These are phyloP conservation scores for Mythimna vitellina DNA, from an alignment of 2,888 invertebrate genomes.

Conservation along the genomic window DNA sequence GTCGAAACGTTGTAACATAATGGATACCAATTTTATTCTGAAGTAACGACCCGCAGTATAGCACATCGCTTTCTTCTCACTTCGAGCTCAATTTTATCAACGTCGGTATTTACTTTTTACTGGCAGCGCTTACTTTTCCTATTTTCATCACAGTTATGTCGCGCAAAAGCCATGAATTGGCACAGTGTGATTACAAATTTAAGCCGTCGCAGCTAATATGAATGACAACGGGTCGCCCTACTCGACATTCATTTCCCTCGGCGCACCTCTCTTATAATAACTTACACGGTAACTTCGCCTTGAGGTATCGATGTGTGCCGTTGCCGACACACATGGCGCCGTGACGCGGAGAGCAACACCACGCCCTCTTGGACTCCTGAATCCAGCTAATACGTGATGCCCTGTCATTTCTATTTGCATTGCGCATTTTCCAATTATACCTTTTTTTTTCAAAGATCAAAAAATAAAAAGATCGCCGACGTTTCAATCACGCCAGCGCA, in stretches of 20 bases:
- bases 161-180: conserved; percentile 81
- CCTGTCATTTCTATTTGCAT: conserved; percentile 20
- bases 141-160: conserved; percentile 75
- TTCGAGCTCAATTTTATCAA: conserved; percentile 74
- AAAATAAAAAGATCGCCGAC: conserved; percentile 16
- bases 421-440: conserved; percentile 1
- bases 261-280: conserved; percentile 90
- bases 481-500: conserved; percentile 48
- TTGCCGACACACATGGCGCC: conserved; percentile 47
- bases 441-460: too few relatives aligned
- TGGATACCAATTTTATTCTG: conserved; percentile 70
- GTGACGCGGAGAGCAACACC: conserved; percentile 33
- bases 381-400: conserved; percentile 28
- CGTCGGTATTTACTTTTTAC: conserved; percentile 75
- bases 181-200: conserved; percentile 89
- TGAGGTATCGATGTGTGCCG: conserved; percentile 81
- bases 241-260: conserved; percentile 90
- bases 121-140: conserved; percentile 75
- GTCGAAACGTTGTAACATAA: conserved; percentile 69
- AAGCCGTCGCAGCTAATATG: conserved; percentile 89
- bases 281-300: conserved; percentile 88
- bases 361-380: conserved; percentile 30
- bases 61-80: conserved; percentile 71
- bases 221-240: conserved; percentile 89
- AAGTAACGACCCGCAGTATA: conserved; percentile 69